phyloP scores from a whole-genome alignment of 2,797 vertebrate genomes.

The Diceros bicornis region DNA sequence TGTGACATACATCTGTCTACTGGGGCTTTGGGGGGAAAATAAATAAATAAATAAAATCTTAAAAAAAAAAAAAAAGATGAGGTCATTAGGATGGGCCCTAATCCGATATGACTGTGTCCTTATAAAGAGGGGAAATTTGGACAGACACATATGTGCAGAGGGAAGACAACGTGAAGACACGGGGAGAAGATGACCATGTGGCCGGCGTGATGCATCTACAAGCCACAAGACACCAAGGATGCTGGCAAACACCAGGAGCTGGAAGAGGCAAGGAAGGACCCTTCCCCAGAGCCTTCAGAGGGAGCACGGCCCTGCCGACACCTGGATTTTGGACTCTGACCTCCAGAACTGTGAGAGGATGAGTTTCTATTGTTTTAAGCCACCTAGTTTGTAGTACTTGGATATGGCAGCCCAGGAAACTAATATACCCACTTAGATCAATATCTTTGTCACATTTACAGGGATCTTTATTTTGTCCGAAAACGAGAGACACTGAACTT shows the following conservation, averaged over 20 bases:
- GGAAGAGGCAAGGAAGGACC: not conserved
- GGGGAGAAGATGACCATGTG: no score
- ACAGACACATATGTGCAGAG: not conserved
- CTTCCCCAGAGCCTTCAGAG: no score
- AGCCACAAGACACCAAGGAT: accelerated
- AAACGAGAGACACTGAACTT: not conserved
- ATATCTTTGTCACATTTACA: not conserved
- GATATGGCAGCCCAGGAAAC: not conserved
- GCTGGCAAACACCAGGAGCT: not conserved
- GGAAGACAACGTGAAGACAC: no score
- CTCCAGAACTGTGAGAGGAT: not conserved
- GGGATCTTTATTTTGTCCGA: not conserved
- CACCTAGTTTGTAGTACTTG: accelerated
- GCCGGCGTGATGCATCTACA: no score
- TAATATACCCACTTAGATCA: not conserved
- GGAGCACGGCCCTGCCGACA: no score
- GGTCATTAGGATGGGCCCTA: not conserved
- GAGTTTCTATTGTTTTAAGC: not conserved
- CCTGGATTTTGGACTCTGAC: no score
- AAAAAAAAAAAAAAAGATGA: not conserved
- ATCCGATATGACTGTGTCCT: not conserved
- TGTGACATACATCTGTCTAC: no score
- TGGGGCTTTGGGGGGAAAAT: no score
- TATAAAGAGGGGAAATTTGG: not conserved
- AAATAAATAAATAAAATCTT: no score